These are phyloP conservation scores for Liolophura sinensis DNA, from an alignment of 1,140 invertebrate genomes.

Conservation along the genomic window DNA sequence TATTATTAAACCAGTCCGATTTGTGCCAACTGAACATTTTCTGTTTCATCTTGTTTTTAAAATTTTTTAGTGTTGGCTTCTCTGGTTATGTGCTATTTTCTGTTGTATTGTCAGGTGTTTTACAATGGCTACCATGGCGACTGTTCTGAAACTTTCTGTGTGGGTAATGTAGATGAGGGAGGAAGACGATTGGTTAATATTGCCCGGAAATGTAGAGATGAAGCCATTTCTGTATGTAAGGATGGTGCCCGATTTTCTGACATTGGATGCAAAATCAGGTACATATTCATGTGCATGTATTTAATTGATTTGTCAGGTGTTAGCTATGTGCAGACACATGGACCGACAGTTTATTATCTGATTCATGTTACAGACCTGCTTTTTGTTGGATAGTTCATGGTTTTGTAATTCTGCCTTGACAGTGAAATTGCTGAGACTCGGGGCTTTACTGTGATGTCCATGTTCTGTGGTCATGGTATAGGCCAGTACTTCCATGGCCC, in stretches of 20 bases:
- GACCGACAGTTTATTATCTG: background rate
- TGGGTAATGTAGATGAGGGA: conserved; percentile 76
- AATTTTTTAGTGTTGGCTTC: background rate
- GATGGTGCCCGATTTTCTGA: conserved; percentile 73
- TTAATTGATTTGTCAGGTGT: background rate
- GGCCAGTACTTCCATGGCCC: conserved; percentile 89
- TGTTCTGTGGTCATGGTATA: conserved; percentile 91
- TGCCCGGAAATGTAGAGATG: conserved; percentile 73
- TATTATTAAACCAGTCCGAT: no score
- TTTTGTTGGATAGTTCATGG: no score
- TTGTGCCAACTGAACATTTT: background rate
- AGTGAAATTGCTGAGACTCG: conserved; percentile 64
- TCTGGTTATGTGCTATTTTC: conserved; percentile 4
- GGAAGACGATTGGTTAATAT: conserved; percentile 71
- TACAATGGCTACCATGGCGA: conserved; percentile 89
- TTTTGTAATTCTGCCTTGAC: conserved; percentile 11
- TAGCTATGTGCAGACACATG: background rate
- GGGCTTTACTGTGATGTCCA: conserved; percentile 73
- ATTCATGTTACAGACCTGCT: background rate
- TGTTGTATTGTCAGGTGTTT: conserved; percentile 78
- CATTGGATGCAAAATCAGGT: conserved; percentile 70
- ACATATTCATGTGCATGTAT: conserved; percentile 13
- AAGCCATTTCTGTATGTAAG: conserved; percentile 77
- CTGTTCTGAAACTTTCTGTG: conserved; percentile 82
- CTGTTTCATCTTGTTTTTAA: no score